Evolutionary conservation across 2,888 invertebrate genomes (phyloP), one percentile per base, ranked within the genome.

Genomic region (Orgyia antiqua): DNA sequence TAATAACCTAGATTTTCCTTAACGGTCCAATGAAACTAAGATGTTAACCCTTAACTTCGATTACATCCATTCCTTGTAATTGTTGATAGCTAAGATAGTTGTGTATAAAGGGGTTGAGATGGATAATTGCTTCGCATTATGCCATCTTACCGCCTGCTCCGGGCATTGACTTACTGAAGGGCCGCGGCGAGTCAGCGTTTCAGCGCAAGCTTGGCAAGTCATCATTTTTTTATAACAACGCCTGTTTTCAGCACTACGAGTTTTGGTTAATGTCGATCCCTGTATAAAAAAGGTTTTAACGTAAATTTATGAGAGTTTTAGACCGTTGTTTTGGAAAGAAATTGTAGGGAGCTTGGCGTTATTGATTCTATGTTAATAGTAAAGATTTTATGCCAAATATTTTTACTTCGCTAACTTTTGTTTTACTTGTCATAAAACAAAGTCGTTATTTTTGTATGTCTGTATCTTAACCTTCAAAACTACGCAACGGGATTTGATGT

Each of bases 101-200:
- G 42, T 42, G 46, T 42, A 41, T 45, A 36, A 45, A 51, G 40
- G 40, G 40, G 42, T 37, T 42, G 19, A 32, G 30, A 29, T 45
- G 48, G 54, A 51, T 61, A 61, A 61, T 61, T 61, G 54, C 49
- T 46, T 42, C 39, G 34, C 50, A 61, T 61, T 56, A 61, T 56
- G 50, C 42, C 42, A 42, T 53, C 46, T 45, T 55, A 38, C 37
- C 39, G 39, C 33, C 50, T 61, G 62, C 12, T 31, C 21, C 45
- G 45, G 58, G 58, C 63, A 47, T 57, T 62, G 61, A 62, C 57
- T 60, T 60, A 62, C 50, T 43, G 52, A 33, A 48, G 42, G 42
- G 36, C 34, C 45, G 43, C 38, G 29, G 46, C 46, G 29, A 48
- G 45, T 44, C 51, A 44, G 50, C 50, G 18, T 34, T 38, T 49